Base-by-base conservation (phyloP, 2,113 vertebrate species). In the Geothlypis trichas region DNA sequence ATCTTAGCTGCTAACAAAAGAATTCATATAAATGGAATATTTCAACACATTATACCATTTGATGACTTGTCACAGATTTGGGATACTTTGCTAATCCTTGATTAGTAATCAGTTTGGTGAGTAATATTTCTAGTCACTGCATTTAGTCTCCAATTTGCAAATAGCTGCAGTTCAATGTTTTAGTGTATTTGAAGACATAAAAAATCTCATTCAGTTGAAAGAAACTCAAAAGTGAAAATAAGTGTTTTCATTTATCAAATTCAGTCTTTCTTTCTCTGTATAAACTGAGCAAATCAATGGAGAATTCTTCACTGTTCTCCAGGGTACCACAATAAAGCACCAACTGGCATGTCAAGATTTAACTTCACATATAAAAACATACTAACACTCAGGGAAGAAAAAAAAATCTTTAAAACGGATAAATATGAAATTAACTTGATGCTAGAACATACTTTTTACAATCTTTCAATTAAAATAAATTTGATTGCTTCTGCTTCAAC, bases 401-500 rank as follows among this genome's bases (percentile, higher is more conserved):
- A 41, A 79, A 30, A 42, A 44, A 13, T 0, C 31, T 78, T 49
- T 33, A 11, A 76, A 90, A 86, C 1, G 2, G 3, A 90, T 73
- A 92, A 75, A 87, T 31, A 72, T 4, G n/a, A 95, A 91, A 83
- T 27, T 0, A 89, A 35, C n/a, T 85, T 73, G 23, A 77, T 31
- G 41, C 8, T 44, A 26, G 33, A 61, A 78, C 8, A 16, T 26
- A 42, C 37, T 93, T 74, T 67, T 30, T 71, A 67, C 35, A 57
- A 35, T 41, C 23, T 81, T 89, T 75, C 63, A 44, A 84, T 93
- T 76, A 76, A 84, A 84, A 84, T 15, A 42, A 71, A 91, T 77
- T 41, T 62, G 31, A 95, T 71, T 94, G 74, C 63, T 94, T 95
- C 77, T 93, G 76, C 39, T 69, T 87, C 37, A 92, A 78, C 68